Base-by-base conservation (phyloP, 2,888 invertebrate genomes). In the Pheosia tremula region DNA sequence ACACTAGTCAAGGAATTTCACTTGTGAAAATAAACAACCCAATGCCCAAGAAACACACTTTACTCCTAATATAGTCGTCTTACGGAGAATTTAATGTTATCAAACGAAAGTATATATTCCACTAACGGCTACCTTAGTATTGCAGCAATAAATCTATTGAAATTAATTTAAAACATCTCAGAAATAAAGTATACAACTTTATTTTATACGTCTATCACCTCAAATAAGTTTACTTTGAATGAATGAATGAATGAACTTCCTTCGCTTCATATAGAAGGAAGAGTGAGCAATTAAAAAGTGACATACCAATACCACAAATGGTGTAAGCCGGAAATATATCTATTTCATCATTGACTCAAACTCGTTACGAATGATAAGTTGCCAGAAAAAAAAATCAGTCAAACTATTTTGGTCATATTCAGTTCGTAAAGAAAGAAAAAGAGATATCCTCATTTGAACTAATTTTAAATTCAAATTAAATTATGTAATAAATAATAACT, bases 1-100 rank as follows among this genome's bases (percentile, higher is more conserved):
- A 83, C 79, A 82, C 68, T 61, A 62, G 58, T 62, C 13, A 57
- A 73, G 68, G 76, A 80, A 79, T 75, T 72, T 64, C 52, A 71
- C 63, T 76, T 71, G 63, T 63, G 80, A 80, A 82, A 80, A 82
- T 84, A 85, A 83, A 85, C 83, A 85, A 81, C 64, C 60, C 55
- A 24, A 24, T 24, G 24, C 24, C 24, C 24, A 38, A 45, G 43
- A 36, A 36, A 47, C 47, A n/a, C 47, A n/a, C n/a, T 47, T 47
- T 9, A 47, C n/a, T 47, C 47, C 9, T 2, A 3, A 47, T 47
- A 47, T 11, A n/a, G n/a, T n/a, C 5, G n/a, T 39, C 37, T 47
- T 8, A 3, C 11, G 36, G 38, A 39, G 13, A 52, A 36, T 52
- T 47, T 47, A n/a, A 47, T 47, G n/a, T 4, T 47, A 9, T 11